These are phyloP conservation scores for Epirrhoe alternata DNA, from an alignment of 2,888 invertebrate genomes.

Conservation along the genomic window DNA sequence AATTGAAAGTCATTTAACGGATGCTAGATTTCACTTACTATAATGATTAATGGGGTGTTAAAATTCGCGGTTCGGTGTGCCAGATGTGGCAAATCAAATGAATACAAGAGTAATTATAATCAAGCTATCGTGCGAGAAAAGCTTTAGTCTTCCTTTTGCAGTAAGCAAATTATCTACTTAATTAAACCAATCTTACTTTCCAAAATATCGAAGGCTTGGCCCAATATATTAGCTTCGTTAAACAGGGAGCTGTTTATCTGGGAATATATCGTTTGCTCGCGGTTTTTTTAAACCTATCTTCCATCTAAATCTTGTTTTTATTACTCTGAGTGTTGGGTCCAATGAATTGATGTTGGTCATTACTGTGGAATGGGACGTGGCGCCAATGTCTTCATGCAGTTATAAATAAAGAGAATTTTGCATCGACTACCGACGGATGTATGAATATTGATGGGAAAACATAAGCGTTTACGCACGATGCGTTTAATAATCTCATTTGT, in stretches of 20 bases:
- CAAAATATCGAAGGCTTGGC: background rate
- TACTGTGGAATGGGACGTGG: constrained; percentile 31
- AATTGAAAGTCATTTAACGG: constrained; percentile 42
- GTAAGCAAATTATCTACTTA: background rate
- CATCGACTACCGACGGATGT: constrained; percentile 30
- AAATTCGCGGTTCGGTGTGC: constrained; percentile 44
- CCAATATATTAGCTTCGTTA: background rate
- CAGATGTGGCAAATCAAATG: constrained; percentile 39
- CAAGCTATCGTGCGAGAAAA: background rate
- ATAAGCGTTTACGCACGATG: constrained; percentile 47
- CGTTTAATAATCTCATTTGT: constrained; percentile 51
- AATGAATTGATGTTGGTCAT: constrained; percentile 31
- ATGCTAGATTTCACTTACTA: constrained; percentile 40
- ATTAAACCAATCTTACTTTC: constrained; percentile 1
- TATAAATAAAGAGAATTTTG: constrained; percentile 39
- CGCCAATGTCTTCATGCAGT: constrained; percentile 27
- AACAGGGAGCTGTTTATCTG: background rate
- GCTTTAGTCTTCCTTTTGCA: background rate
- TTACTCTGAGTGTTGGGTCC: constrained; percentile 22
- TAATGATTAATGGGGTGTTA: constrained; percentile 59
- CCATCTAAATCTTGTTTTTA: constrained; percentile 20
- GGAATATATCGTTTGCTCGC: background rate
- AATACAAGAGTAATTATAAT: constrained; percentile 16
- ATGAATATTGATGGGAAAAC: constrained; percentile 48
- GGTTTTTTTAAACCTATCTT: background rate